Base-by-base conservation (phyloP, 2,797 vertebrate genomes). In the Phalloptychus januarius region DNA sequence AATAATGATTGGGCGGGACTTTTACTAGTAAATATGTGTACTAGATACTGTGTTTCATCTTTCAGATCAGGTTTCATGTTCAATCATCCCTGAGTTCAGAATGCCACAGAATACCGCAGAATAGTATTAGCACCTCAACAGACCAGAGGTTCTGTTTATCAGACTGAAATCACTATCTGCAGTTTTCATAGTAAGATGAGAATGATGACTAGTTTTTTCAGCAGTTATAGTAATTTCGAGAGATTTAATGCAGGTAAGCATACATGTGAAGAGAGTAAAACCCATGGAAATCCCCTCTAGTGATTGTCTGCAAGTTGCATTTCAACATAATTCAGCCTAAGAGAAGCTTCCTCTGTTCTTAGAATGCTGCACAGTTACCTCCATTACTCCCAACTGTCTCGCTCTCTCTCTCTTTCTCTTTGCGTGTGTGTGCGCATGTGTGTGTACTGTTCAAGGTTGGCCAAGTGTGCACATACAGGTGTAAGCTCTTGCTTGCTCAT, bases 301-400 rank as follows among this genome's bases (percentile, higher is more conserved):
- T 84, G 46, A 61, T 81, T 79, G 33, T 82, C 28, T 73, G 6
- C 31, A 67, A 50, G 71, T 50, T 65, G 28, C 56, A 54, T 80
- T 78, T 80, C 44, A 36, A 76, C 52, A 23, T 78, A 75, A 69
- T 23, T 80, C 70, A 82, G 33, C 44, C 28, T 79, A 69, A 86
- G 75, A 45, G 56, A 45, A 77, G 79, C 79, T 91, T 93, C 93
- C 90, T 89, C 67, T 85, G 75, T 93, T 94, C 93, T 88, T 77
- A 88, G 89, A 94, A 93, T 0, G 10, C 76, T 44, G 70, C 63
- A 63, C 72, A 78, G 82, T 75, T 72, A 76, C 75, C 48, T 77
- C 76, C 54, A 67, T 48, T 72, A 44, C 23, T 45, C 72, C 74
- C 1, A 78, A 48, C 78, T 67, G 44, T 25, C 44, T 69, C 46